These are phyloP conservation scores for Macrotrachela quadricornifera DNA, from an alignment of 1,140 invertebrate species.

Conservation along the genomic window DNA sequence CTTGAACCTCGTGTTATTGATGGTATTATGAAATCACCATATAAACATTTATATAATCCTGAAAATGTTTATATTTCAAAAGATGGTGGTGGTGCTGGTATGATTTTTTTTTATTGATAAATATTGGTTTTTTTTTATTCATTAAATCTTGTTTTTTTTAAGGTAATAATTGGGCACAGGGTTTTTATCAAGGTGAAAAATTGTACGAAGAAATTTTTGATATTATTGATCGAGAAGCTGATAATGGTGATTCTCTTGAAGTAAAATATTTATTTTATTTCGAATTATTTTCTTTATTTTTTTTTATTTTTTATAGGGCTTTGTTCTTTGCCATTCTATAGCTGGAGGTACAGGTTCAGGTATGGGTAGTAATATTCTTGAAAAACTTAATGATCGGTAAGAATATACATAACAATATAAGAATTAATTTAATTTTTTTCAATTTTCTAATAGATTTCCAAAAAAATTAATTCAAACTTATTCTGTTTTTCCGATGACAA, in stretches of 20 bases:
- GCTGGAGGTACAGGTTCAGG: constrained; percentile 95
- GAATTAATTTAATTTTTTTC: not conserved
- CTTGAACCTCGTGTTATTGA: constrained; percentile 92
- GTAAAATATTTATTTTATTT: constrained; percentile 26
- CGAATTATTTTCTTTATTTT: constrained; percentile 1
- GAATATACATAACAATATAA: not conserved
- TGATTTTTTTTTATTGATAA: no score
- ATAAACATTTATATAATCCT: constrained; percentile 87
- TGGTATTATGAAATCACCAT: constrained; percentile 76
- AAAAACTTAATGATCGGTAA: constrained; percentile 62
- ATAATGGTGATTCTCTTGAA: constrained; percentile 91
- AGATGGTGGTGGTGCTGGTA: constrained; percentile 91
- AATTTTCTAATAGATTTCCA: constrained; percentile 43
- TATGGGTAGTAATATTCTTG: constrained; percentile 82
- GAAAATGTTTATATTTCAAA: constrained; percentile 94
- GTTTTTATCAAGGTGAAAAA: constrained; percentile 48
- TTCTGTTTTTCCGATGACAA: constrained; percentile 93
- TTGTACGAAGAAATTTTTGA: constrained; percentile 93
- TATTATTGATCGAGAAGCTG: constrained; percentile 91
- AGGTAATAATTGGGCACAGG: constrained; percentile 86
- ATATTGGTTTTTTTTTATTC: constrained; percentile 52
- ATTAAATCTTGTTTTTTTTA: not conserved
- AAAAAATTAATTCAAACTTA: constrained; percentile 96
- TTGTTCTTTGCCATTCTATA: constrained; percentile 95
- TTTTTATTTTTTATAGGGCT: constrained; percentile 44